A percentile compares a stretch with the other conserved stretches of the same genome.
These are phyloP conservation scores for Malthinus seriepunctatus DNA, from an alignment of 2,888 invertebrate species.

Conservation along the genomic window DNA sequence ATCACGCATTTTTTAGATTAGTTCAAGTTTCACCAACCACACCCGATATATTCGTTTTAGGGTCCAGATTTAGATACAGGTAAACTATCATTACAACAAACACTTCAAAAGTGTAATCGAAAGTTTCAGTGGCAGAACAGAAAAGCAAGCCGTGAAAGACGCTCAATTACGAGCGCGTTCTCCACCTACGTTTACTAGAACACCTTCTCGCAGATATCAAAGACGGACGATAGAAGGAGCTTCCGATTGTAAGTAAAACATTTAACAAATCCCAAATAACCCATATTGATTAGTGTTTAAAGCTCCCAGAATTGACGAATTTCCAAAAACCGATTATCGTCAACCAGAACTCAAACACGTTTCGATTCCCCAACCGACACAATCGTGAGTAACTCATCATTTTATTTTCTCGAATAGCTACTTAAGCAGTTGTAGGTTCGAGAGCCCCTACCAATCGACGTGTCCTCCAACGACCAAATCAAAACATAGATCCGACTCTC, in stretches of 20 bases:
- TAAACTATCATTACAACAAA: slow-evolving; percentile 50
- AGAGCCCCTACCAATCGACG: slow-evolving; percentile 58
- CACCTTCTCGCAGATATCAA: slow-evolving; percentile 66
- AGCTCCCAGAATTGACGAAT: slow-evolving; percentile 52
- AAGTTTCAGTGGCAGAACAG: slow-evolving; percentile 64
- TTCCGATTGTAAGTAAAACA: slow-evolving; percentile 50
- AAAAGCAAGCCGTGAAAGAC: slow-evolving; percentile 61
- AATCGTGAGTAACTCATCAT: slow-evolving; percentile 52
- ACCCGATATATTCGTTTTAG: slow-evolving; percentile 76
- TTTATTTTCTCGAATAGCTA: background rate
- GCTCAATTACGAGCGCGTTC: slow-evolving; percentile 53
- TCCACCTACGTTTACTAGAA: slow-evolving; percentile 65
- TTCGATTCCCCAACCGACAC: slow-evolving; percentile 62
- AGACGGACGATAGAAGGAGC: slow-evolving; percentile 66
- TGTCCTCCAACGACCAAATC: slow-evolving; percentile 56
- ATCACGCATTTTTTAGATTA: slow-evolving; percentile 90
- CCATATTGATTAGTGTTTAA: slow-evolving; percentile 25
- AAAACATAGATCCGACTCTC: slow-evolving; percentile 64
- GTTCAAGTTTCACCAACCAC: slow-evolving; percentile 78
- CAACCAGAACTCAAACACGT: slow-evolving; percentile 58
- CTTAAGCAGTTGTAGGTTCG: slow-evolving; percentile 48
- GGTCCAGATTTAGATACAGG: slow-evolving; percentile 81
- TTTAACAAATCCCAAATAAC: too few species aligned
- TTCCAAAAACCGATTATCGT: slow-evolving; percentile 45
- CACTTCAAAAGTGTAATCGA: background rate